Evolutionary conservation across 1,140 invertebrate genomes (phyloP).

Genomic region (Hesperophylax magnus): DNA sequence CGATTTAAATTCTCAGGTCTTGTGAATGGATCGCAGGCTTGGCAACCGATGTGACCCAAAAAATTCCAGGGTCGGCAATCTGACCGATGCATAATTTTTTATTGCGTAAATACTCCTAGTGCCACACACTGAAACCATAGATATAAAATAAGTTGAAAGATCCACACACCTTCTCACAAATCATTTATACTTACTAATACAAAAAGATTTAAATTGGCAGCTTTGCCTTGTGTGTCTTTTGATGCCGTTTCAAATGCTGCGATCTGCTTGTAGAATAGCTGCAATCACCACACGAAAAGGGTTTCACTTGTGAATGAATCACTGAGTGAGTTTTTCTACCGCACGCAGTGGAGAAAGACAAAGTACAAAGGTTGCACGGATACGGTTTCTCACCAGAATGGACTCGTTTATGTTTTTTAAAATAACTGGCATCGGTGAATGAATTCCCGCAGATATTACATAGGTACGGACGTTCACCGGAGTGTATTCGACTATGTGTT

Average conservation of each 20-base stretch:
- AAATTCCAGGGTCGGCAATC: too few relatives aligned
- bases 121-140: too few relatives aligned
- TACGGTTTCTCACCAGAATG: slow-evolving; percentile 76
- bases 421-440: neutral
- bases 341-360: slow-evolving; percentile 65
- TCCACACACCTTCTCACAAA: too few relatives aligned
- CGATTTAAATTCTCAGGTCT: too few relatives aligned
- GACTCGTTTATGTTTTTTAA: slow-evolving; percentile 39
- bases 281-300: neutral
- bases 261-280: neutral
- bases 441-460: neutral
- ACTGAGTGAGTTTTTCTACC: slow-evolving; percentile 70
- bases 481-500: neutral
- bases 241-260: neutral
- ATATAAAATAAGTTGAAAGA: too few relatives aligned
- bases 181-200: too few relatives aligned
- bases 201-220: too few relatives aligned
- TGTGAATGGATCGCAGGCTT: too few relatives aligned
- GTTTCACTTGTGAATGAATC: slow-evolving; percentile 56
- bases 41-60: too few relatives aligned
- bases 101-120: too few relatives aligned
- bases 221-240: neutral
- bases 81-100: too few relatives aligned
- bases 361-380: slow-evolving; percentile 71
- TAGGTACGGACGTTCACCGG: neutral